phyloP scores from a whole-genome alignment of 2,113 vertebrate genomes.

The Parus major region DNA sequence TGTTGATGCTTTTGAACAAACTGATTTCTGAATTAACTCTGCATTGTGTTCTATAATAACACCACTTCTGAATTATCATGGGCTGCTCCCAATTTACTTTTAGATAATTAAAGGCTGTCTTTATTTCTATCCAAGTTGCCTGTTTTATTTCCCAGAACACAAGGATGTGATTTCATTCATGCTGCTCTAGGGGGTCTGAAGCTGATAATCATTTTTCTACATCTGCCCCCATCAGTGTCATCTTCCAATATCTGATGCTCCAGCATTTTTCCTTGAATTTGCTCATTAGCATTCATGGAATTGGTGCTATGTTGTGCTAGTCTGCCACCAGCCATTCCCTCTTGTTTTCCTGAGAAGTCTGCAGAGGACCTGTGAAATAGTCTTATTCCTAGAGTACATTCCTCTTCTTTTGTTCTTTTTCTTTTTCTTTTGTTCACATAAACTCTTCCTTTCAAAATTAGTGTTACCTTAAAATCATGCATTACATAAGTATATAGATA shows the following conservation, averaged over 20 bases:
- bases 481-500: neutral
- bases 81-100: constrained; percentile 80
- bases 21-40: constrained; percentile 80
- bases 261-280: constrained; percentile 31
- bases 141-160: constrained; percentile 80
- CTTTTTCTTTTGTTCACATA: neutral
- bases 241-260: constrained; percentile 49
- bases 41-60: constrained; percentile 77
- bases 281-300: constrained; percentile 61
- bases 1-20: constrained; percentile 81
- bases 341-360: constrained; percentile 27
- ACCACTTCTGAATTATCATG: constrained; percentile 75
- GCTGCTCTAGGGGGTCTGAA: constrained; percentile 77
- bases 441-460: neutral
- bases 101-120: constrained; percentile 82
- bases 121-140: constrained; percentile 75
- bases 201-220: constrained; percentile 77
- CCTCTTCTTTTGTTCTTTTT: constrained; percentile 3
- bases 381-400: constrained; percentile 18
- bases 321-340: constrained; percentile 51
- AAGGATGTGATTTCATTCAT: constrained; percentile 72
- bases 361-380: constrained; percentile 21
- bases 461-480: neutral
- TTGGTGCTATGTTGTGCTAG: neutral
- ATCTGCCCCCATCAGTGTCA: constrained; percentile 73